Conservation (phyloP, 2,888 invertebrate species). For the Oeneis ivallda region DNA sequence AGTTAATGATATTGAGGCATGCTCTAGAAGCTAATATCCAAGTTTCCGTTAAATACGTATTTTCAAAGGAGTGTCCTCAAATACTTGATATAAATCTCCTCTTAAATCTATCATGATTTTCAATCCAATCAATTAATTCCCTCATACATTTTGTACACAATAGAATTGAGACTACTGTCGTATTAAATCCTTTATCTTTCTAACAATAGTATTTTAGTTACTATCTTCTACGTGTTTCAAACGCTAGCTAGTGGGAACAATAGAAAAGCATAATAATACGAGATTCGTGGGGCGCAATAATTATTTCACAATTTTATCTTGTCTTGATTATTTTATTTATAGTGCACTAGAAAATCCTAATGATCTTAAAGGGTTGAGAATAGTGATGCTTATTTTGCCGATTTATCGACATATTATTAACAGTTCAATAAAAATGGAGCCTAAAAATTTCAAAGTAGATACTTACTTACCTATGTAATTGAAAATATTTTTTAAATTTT, state of each 20-base stretch:
- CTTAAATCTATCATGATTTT: not conserved
- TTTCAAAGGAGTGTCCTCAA: no score
- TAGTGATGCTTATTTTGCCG: slow-evolving; percentile 42
- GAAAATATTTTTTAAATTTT: no score
- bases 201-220: slow-evolving; percentile 11
- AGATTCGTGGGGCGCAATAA: slow-evolving; percentile 50
- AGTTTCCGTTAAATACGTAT: no score
- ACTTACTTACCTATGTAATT: no score
- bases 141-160: not conserved
- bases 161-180: not conserved
- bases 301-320: slow-evolving; percentile 71
- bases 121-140: not conserved
- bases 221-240: slow-evolving; percentile 11
- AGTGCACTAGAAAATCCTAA: slow-evolving; percentile 58
- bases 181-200: not conserved
- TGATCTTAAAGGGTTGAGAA: slow-evolving; percentile 46
- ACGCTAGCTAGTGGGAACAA: slow-evolving; percentile 20
- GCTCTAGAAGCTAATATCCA: no score
- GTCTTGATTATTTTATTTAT: slow-evolving; percentile 69
- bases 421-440: not conserved
- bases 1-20: no score
- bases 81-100: no score
- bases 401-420: slow-evolving; percentile 33
- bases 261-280: slow-evolving; percentile 23
- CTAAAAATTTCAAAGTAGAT: not conserved